Evolutionary conservation across 2,888 invertebrate genomes (phyloP), one percentile per base, ranked within the genome.

Genomic region (Meghimatium bilineatum): DNA sequence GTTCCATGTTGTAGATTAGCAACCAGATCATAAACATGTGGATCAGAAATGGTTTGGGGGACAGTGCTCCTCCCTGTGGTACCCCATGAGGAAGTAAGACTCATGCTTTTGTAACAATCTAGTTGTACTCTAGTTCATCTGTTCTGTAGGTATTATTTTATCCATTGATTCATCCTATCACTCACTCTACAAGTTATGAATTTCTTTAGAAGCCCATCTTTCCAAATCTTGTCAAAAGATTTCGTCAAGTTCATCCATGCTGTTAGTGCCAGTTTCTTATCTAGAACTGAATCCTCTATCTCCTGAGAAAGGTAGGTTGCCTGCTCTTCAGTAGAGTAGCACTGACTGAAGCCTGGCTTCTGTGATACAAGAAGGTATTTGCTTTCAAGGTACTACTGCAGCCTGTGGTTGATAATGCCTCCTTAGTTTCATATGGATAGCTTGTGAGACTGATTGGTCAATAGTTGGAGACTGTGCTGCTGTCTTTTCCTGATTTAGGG

Each of bases 381-480:
- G 20, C 17, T 56, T 23, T 67, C 67, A 67, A 67, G 32, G 34
- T 67, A 67, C 67, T 34, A 67, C 32, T 52, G 29, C 1, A 60
- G 76, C 34, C 78, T 60, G 36, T 2, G 32, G 36, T 66, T 60
- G 78, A 66, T 29, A 23, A 78, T 78, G 26, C n/a, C n/a, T 78
- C 66, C 63, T 66, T 20, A 14, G 32, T 38, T 66, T 78, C 66
- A n/a, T 38, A 78, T 12, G 66, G 23, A 63, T 66, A 78, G 66
- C 63, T 63, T 20, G 78, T 78, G 78, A 78, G 60, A 23, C 63
- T 63, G 63, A 66, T 36, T n/a, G 63, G 66, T 34, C 78, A 23
- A n/a, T n/a, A n/a, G n/a, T n/a, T n/a, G 34, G 63, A 71, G 38
- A 34, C 80, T 12, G 6, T 32, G 6, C 8, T 12, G 17, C 29